phyloP scores from a whole-genome alignment of 2,113 vertebrate genomes.

The Scomber colias region DNA sequence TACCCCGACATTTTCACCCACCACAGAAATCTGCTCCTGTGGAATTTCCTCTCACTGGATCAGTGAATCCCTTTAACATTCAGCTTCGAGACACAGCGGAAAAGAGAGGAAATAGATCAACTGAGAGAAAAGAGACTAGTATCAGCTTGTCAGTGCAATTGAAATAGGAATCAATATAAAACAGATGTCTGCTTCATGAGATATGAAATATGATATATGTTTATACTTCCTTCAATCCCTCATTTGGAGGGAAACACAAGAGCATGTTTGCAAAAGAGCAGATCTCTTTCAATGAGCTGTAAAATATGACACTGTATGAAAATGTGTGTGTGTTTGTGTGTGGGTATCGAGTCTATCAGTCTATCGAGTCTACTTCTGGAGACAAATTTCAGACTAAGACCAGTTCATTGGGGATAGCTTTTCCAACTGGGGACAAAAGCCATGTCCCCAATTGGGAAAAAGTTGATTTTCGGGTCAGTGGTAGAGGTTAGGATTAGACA shows the following conservation, averaged over 20 bases:
- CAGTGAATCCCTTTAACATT: constrained; percentile 53
- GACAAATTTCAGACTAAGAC: no score
- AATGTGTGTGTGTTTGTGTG: constrained; percentile 5
- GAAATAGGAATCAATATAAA: background rate
- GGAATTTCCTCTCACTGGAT: constrained; percentile 79
- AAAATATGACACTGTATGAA: constrained; percentile 8
- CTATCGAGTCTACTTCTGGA: no score
- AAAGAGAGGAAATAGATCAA: constrained; percentile 11
- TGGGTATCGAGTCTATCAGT: background rate
- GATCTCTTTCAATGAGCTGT: background rate
- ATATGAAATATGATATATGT: constrained; percentile 4
- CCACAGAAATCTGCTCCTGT: constrained; percentile 72
- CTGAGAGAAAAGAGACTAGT: constrained; percentile 4
- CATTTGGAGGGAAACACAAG: background rate
- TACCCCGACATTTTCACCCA: constrained; percentile 69
- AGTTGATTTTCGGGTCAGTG: no score
- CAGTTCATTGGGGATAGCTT: no score
- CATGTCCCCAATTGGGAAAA: no score
- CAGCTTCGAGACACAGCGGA: constrained; percentile 41
- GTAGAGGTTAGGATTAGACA: no score
- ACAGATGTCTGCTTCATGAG: constrained; percentile 4
- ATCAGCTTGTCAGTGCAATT: background rate
- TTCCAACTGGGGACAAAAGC: no score
- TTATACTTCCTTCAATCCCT: background rate
- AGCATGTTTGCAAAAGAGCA: constrained; percentile 22